Evolutionary conservation across 2,113 vertebrate species (phyloP), one percentile per base, ranked within the genome.

Genomic region (Microcebus lehilahytsara): DNA sequence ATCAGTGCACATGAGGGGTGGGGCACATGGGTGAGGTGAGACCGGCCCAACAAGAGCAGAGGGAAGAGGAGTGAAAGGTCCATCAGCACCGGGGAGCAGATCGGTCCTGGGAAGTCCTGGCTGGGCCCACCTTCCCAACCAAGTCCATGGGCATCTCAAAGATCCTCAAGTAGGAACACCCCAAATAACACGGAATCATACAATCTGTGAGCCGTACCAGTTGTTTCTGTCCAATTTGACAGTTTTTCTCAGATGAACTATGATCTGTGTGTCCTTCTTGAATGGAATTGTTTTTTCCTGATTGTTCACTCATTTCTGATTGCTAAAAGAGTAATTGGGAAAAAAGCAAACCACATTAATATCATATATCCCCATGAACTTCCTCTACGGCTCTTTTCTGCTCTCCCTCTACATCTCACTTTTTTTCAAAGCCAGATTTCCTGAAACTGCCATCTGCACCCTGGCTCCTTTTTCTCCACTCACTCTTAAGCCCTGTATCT

Each of bases 201-300:
- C 10, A 34, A n/a, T 77, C 75, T 37, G 37, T 16, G 85, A 74
- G 9, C 56, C 97, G 60, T 99, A 99, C 98, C 98, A 95, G 17
- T 60, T 98, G 97, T 74, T 98, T 99, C 66, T 91, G 96, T 78
- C 53, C 66, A 42, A 92, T 6, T 67, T 95, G 92, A 71, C 34
- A 19, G 13, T 87, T 96, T 53, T 98, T 97, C 85, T 92, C 88
- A 78, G 95, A 22, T 95, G 78, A 40, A 19, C n/a, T 91, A 79
- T 32, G 86, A 95, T 93, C 93, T 77, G 46, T 60, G 74, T 53
- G 51, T 85, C 14, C 71, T 86, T 97, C 95, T 91, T 58, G 66
- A 27, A 3, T 60, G n/a, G 91, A 85, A 64, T 0, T 93, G 34
- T 13, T 96, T 98, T 96, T 97, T 69, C 85, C 92, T 9, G 1